Evolutionary conservation across 2,888 invertebrate species (phyloP), one percentile per base, ranked within the genome.

Genomic region (Podotricha telesiphe): DNA sequence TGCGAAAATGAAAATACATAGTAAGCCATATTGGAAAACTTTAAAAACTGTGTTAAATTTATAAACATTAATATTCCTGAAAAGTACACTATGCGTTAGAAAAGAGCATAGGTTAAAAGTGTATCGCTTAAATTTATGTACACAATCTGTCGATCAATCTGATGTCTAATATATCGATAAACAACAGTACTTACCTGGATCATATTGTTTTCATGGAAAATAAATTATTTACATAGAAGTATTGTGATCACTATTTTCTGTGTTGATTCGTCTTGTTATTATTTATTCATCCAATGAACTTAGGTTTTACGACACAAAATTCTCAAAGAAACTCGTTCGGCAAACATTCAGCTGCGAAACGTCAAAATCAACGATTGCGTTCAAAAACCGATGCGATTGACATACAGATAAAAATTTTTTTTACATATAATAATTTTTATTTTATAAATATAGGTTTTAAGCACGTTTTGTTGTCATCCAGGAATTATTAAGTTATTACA

Each of bases 1-100:
- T n/a, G 34, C 42, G 45, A 45, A 67, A 62, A 47, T 22, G 50
- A 19, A 62, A 45, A 61, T 20, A 42, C 15, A 51, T 13, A 80
- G 82, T 77, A 83, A 83, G 89, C 90, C 90, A 89, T 90, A 86
- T 89, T 90, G 89, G 84, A 87, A 86, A 85, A 82, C 82, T 78
- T 81, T 80, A 85, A 83, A 17, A 62, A 15, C 6, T 22, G 19
- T 45, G 20, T 20, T 17, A 62, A 62, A 22, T 19, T 58, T 66
- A 70, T 62, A 71, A 70, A 70, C 72, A 72, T 71, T 19, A 55
- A 72, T 19, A 65, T 59, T 70, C 15, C 47, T 40, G 50, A 51
- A 65, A 72, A 68, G 62, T 65, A 59, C 59, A 56, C 47, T 55
- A n/a, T 53, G 53, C 37, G 47, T 48, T 61, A 65, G 64, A 67